Evolutionary conservation across 1,140 invertebrate species (phyloP).

Genomic region (Dreissena rostriformis): DNA sequence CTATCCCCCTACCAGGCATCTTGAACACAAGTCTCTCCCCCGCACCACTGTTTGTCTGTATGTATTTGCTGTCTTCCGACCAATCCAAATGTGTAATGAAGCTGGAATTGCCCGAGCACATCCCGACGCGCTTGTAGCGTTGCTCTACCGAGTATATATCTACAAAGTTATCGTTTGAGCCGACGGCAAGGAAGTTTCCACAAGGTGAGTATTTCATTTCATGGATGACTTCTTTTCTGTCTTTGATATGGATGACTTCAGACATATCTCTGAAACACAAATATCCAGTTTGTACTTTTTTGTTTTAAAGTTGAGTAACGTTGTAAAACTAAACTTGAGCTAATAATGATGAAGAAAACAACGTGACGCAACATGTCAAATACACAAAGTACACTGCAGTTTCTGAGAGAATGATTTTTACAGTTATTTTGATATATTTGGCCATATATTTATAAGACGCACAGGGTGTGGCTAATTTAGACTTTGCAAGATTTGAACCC

Average conservation of each 20-base stretch:
- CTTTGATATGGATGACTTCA: slow-evolving; percentile 78
- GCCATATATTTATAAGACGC: too few species aligned
- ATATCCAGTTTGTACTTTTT: not conserved
- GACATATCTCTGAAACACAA: slow-evolving; percentile 76
- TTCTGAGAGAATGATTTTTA: too few species aligned
- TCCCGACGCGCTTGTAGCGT: slow-evolving; percentile 78
- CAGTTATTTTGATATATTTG: too few species aligned
- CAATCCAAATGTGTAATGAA: slow-evolving; percentile 82
- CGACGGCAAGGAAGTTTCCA: slow-evolving; percentile 80
- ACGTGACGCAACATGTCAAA: too few species aligned
- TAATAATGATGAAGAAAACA: too few species aligned
- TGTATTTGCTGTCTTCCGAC: slow-evolving; percentile 80
- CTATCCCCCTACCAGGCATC: slow-evolving; percentile 73
- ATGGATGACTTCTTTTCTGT: slow-evolving; percentile 81
- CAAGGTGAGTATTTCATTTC: slow-evolving; percentile 81
- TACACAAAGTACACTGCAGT: too few species aligned
- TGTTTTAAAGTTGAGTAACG: too few species aligned
- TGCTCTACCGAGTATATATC: slow-evolving; percentile 79
- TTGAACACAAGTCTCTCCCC: slow-evolving; percentile 78
- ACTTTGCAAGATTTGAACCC: too few species aligned
- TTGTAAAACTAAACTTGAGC: too few species aligned
- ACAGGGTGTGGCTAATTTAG: too few species aligned
- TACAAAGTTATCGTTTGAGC: slow-evolving; percentile 81
- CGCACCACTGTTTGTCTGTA: slow-evolving; percentile 81
- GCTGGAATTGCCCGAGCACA: slow-evolving; percentile 78